Evolutionary conservation across 2,888 invertebrate genomes (phyloP), one percentile per base, ranked within the genome.

Genomic region (Andrena fulva): DNA sequence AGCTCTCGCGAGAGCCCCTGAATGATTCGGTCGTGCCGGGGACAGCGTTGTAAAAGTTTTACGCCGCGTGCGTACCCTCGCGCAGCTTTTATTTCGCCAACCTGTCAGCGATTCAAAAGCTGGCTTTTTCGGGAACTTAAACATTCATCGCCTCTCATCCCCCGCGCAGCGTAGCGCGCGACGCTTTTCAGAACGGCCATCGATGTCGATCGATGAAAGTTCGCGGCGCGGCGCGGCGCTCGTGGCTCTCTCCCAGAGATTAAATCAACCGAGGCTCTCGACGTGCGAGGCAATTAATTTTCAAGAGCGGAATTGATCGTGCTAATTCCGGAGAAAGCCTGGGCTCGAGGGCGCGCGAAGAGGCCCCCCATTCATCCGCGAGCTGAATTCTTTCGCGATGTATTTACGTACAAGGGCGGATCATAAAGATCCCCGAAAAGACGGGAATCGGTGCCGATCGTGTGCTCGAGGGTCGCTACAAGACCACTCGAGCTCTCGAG

Each of bases 231-330:
- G 7, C 35, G 76, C 70, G 52, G 63, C 66, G 73, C 76, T 70
- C n/a, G 68, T 72, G 64, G 59, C 68, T 71, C 63, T 54, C 52
- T 56, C 56, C 66, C 54, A 56, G 85, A 77, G 82, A 86, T 82
- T 87, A 87, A 85, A 87, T 86, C 85, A 82, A 72, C 68, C 75
- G 62, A 48, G 68, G 29, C 78, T 67, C 85, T 80, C 77, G 77
- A 80, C 84, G 42, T 20, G 73, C 81, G 75, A 35, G 79, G 77
- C 84, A 72, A 87, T 87, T 87, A 87, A 87, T 87, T 84, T 60
- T 77, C 81, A 71, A 72, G 79, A 71, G 88, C 70, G 74, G 77
- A 87, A 87, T 87, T 85, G 87, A 87, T 87, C 84, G 84, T 62
- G 52, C 77, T 70, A 87, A 84, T 87, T 87, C 79, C 79, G 77